Percentiles rank a stretch among this genome's conserved stretches.
Evolutionary conservation across 1,140 invertebrate species (phyloP).

Genomic region (Drosophila novamexicana): DNA sequence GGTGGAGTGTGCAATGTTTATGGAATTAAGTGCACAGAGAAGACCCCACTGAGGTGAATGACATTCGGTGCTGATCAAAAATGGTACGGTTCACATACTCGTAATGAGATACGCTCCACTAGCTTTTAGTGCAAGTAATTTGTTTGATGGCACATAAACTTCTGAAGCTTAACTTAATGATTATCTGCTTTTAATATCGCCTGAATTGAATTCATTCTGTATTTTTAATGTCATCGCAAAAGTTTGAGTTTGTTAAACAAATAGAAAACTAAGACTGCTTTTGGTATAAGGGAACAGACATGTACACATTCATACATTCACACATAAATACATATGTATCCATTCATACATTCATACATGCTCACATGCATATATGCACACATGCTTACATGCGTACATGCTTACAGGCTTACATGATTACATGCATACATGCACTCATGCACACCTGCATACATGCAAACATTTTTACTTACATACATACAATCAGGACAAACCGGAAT

Average conservation of each 20-base stretch:
- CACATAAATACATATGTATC: too few relatives aligned
- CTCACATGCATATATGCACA: too few relatives aligned
- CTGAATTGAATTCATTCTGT: slow-evolving; percentile 1
- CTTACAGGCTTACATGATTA: too few relatives aligned
- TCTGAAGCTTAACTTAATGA: slow-evolving; percentile 16
- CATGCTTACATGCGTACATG: too few relatives aligned
- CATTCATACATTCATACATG: too few relatives aligned
- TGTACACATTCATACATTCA: too few relatives aligned
- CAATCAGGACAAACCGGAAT: too few relatives aligned
- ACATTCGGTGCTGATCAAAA: slow-evolving; percentile 40
- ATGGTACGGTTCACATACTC: slow-evolving; percentile 15
- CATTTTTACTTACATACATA: too few relatives aligned
- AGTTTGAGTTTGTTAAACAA: slow-evolving; percentile 4
- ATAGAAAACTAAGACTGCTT: too few relatives aligned
- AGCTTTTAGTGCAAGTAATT: slow-evolving; percentile 53
- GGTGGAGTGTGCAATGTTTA: slow-evolving; percentile 36
- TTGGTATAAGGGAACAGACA: too few relatives aligned
- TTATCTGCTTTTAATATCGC: not conserved
- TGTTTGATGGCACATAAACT: slow-evolving; percentile 41
- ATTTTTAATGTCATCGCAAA: slow-evolving; percentile 4
- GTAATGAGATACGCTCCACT: slow-evolving; percentile 53
- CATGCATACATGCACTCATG: too few relatives aligned
- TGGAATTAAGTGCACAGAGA: slow-evolving; percentile 47
- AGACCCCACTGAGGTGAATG: slow-evolving; percentile 45
- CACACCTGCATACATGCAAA: too few relatives aligned